Conservation (phyloP, 1,140 invertebrate species). For the Zeugodacus cucurbitae region DNA sequence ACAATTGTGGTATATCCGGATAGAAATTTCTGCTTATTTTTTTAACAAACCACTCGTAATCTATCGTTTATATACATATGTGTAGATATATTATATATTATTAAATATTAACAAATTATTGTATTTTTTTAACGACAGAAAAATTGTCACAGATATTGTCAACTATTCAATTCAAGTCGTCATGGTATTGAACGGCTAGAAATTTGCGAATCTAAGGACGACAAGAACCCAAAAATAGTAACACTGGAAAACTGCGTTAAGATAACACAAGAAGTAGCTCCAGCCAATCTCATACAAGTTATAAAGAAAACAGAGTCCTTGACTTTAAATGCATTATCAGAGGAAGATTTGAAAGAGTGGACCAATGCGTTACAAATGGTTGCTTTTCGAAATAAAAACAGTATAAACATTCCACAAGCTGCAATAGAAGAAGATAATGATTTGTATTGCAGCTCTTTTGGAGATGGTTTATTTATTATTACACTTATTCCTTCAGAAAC, state of each 20-base stretch:
- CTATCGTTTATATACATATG: too few species aligned
- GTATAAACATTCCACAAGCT: slow-evolving; percentile 48
- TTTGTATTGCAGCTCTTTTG: slow-evolving; percentile 81
- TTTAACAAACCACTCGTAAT: too few species aligned
- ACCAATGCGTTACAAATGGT: slow-evolving; percentile 81
- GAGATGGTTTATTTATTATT: slow-evolving; percentile 82
- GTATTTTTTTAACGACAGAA: slow-evolving; percentile 51
- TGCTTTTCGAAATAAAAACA: slow-evolving; percentile 78
- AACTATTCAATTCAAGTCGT: slow-evolving; percentile 83
- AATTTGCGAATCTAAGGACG: slow-evolving; percentile 81
- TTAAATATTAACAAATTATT: background rate
- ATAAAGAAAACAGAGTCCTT: slow-evolving; percentile 78
- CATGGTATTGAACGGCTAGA: slow-evolving; percentile 85
- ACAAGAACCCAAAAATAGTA: slow-evolving; percentile 78
- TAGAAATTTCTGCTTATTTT: too few species aligned
- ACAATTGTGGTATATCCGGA: too few species aligned
- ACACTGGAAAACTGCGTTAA: slow-evolving; percentile 88
- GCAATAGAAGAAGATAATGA: slow-evolving; percentile 87
- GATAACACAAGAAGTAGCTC: slow-evolving; percentile 76
- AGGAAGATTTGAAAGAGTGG: slow-evolving; percentile 80
- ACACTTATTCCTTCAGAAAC: slow-evolving; percentile 82
- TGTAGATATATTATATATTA: too few species aligned
- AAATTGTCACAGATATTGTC: slow-evolving; percentile 61
- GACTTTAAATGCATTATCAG: slow-evolving; percentile 77
- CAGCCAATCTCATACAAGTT: slow-evolving; percentile 73